Conservation (phyloP, 2,888 invertebrate species). For the Lithophane ornitopus region DNA sequence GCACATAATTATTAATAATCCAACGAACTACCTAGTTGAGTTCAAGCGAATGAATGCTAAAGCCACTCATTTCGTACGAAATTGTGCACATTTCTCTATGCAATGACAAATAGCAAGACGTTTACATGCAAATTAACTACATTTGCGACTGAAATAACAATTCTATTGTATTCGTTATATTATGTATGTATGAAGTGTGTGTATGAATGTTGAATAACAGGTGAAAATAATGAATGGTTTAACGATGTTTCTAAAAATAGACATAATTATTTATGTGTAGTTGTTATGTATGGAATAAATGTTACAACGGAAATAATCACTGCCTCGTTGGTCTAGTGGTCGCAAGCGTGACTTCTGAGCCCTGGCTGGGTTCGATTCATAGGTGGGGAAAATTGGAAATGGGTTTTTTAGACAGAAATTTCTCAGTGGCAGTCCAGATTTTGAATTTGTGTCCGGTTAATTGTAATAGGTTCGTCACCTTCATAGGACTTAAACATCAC, state of each 20-base stretch:
- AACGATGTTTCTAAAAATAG: slow-evolving; percentile 13
- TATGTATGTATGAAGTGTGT: background rate
- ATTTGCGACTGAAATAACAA: slow-evolving; percentile 32
- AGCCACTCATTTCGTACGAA: slow-evolving; percentile 16
- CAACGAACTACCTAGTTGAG: background rate
- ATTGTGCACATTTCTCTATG: slow-evolving; percentile 33
- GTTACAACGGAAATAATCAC: background rate
- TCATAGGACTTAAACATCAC: background rate
- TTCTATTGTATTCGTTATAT: slow-evolving; percentile 40
- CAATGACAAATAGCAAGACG: slow-evolving; percentile 25
- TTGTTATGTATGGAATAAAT: background rate
- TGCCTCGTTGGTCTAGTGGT: background rate
- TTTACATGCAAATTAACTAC: slow-evolving; percentile 53
- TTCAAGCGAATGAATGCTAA: slow-evolving; percentile 33
- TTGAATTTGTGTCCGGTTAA: background rate
- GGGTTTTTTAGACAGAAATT: background rate
- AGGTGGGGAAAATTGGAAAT: background rate
- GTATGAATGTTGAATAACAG: slow-evolving; percentile 20
- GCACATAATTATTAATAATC: slow-evolving; percentile 15
- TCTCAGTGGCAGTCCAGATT: background rate
- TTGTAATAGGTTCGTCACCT: background rate
- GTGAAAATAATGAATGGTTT: slow-evolving; percentile 25
- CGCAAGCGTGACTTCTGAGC: background rate
- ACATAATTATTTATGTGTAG: background rate
- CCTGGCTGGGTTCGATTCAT: background rate